Evolutionary conservation across 2,888 invertebrate genomes (phyloP).

Genomic region (Dioctria linearis): DNA sequence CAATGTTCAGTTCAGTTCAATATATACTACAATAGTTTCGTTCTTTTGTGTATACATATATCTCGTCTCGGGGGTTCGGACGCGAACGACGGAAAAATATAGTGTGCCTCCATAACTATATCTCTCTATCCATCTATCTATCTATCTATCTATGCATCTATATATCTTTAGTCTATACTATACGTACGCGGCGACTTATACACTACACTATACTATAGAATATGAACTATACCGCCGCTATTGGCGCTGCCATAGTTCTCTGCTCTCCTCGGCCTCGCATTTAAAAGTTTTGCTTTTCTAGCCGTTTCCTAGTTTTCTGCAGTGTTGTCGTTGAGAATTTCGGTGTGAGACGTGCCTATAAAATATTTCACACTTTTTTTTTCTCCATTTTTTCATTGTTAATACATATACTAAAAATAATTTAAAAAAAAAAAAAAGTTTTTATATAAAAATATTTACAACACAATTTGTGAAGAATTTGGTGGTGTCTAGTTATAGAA

Average conservation of each 20-base stretch:
- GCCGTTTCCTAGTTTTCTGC: conserved; percentile 44
- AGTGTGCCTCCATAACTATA: conserved; percentile 6
- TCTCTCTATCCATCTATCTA: too few species aligned
- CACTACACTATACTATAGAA: not conserved
- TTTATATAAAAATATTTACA: not conserved
- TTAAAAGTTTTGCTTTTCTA: conserved; percentile 39
- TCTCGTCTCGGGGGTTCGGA: not conserved
- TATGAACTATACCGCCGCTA: conserved; percentile 1
- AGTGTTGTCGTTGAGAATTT: conserved; percentile 49
- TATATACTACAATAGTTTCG: too few species aligned
- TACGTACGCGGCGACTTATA: not conserved
- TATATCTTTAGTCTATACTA: conserved; percentile 7
- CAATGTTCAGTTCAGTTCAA: too few species aligned
- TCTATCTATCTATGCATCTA: not conserved
- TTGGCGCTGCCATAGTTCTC: not conserved
- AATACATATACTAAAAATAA: not conserved
- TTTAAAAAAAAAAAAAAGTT: not conserved
- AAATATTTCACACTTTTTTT: conserved; percentile 7
- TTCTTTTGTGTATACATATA: too few species aligned
- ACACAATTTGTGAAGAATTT: conserved; percentile 1
- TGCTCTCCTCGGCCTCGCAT: conserved; percentile 2
- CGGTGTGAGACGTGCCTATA: conserved; percentile 36
- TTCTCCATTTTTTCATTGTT: too few species aligned
- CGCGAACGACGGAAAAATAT: not conserved
- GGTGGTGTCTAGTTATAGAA: too few species aligned